phyloP scores from a whole-genome alignment of 2,113 vertebrate species.

The Cynoglossus semilaevis region DNA sequence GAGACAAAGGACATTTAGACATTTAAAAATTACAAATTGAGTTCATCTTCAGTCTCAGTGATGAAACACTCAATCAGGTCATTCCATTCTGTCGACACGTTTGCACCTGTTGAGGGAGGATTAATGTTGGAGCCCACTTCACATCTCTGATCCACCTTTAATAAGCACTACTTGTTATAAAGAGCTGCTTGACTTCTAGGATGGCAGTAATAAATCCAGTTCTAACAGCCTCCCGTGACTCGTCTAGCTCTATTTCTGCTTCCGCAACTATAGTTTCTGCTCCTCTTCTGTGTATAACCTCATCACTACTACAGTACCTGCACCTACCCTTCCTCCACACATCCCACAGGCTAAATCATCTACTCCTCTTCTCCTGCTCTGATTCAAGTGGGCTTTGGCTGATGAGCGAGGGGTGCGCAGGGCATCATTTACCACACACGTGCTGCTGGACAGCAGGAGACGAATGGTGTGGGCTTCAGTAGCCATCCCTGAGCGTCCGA shows the following conservation, averaged over 20 bases:
- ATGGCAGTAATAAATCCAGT: constrained; percentile 54
- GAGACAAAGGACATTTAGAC: not conserved
- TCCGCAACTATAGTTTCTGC: constrained; percentile 33
- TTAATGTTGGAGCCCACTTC: constrained; percentile 52
- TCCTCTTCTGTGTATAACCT: constrained; percentile 20
- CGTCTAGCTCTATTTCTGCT: constrained; percentile 13
- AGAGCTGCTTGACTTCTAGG: constrained; percentile 61
- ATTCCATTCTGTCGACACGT: constrained; percentile 46
- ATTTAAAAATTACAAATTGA: not conserved
- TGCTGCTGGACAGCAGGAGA: constrained; percentile 4
- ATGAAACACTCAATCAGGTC: constrained; percentile 25
- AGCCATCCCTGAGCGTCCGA: not conserved
- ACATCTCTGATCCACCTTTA: constrained; percentile 54
- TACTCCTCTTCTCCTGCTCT: constrained; percentile 25
- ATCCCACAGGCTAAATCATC: constrained; percentile 19
- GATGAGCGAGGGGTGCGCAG: constrained; percentile 18
- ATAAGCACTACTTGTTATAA: constrained; percentile 60
- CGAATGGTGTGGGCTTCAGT: constrained; percentile 5
- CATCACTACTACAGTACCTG: not conserved
- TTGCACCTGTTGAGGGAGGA: constrained; percentile 58
- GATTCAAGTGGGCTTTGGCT: constrained; percentile 29
- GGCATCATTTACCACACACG: constrained; percentile 15
- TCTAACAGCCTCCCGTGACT: constrained; percentile 37
- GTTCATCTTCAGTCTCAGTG: constrained; percentile 6
- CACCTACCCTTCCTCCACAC: constrained; percentile 10